Percentiles rank a stretch among this genome's conserved stretches.
Conservation (phyloP, 1,140 invertebrate species). For the Aricia agestis region DNA sequence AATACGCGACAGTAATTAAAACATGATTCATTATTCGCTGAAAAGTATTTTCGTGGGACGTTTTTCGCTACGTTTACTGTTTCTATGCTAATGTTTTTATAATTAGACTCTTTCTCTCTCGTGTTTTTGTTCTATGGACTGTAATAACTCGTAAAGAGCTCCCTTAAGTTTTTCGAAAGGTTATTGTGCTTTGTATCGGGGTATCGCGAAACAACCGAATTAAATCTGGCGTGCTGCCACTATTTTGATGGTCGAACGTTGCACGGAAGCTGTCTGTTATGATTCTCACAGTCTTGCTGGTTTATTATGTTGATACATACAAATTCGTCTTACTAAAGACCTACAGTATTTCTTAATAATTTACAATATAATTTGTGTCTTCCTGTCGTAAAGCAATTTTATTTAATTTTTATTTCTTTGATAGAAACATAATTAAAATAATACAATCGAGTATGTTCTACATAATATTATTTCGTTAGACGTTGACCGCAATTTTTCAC, state of each 20-base stretch:
- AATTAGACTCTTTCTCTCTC: neutral
- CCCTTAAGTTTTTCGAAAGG: constrained; percentile 41
- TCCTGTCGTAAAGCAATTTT: no score
- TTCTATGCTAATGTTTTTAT: neutral
- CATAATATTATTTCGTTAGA: no score
- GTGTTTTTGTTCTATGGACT: neutral
- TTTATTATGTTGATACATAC: constrained; percentile 17
- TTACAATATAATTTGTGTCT: no score
- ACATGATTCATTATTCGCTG: constrained; percentile 13
- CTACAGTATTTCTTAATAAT: neutral
- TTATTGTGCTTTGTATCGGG: constrained; percentile 57
- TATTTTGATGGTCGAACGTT: constrained; percentile 64
- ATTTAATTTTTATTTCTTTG: no score
- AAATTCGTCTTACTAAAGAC: neutral
- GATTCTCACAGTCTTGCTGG: constrained; percentile 30
- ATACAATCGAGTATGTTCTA: no score
- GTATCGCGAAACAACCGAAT: constrained; percentile 37
- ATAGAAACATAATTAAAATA: no score
- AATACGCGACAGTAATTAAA: constrained; percentile 6
- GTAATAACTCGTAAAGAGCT: neutral
- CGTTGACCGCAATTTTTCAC: no score
- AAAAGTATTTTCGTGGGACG: constrained; percentile 2
- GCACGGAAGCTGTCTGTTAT: constrained; percentile 36
- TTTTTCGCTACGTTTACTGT: neutral
- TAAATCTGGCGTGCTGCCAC: constrained; percentile 58